Conservation (phyloP, 2,888 invertebrate genomes). For the Hartigia nigra region DNA sequence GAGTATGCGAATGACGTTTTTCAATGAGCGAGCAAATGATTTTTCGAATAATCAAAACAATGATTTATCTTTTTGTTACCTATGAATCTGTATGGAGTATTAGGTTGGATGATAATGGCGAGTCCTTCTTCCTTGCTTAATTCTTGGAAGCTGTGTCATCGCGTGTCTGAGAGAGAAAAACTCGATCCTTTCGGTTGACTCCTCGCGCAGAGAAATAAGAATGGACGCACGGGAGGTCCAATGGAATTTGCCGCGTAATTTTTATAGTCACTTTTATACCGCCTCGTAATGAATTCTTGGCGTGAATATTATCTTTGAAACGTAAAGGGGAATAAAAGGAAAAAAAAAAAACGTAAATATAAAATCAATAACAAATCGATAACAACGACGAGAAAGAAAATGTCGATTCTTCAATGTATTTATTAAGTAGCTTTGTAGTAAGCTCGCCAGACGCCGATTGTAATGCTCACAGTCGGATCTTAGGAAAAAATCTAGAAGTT, state of each 20-base stretch:
- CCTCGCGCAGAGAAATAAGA: neutral
- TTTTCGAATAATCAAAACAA: neutral
- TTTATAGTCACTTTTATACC: constrained; percentile 51
- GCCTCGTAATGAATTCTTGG: constrained; percentile 43
- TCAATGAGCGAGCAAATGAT: too few species aligned
- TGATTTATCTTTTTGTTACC: neutral
- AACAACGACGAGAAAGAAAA: neutral
- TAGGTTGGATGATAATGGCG: neutral
- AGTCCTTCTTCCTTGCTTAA: neutral
- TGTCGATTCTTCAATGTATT: neutral
- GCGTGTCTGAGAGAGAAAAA: neutral
- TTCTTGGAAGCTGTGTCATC: neutral
- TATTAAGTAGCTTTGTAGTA: neutral
- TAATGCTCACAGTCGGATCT: neutral
- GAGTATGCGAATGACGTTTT: neutral
- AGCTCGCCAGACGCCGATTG: neutral
- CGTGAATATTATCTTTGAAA: neutral
- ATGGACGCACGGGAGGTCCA: constrained; percentile 56
- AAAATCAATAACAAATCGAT: neutral
- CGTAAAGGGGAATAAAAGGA: too few species aligned
- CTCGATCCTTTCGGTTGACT: neutral
- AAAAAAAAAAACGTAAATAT: neutral
- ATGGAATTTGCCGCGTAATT: constrained; percentile 61
- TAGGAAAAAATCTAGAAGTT: neutral
- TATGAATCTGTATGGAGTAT: neutral